Conservation (phyloP, 2,113 vertebrate species). For the Holacanthus passer region DNA sequence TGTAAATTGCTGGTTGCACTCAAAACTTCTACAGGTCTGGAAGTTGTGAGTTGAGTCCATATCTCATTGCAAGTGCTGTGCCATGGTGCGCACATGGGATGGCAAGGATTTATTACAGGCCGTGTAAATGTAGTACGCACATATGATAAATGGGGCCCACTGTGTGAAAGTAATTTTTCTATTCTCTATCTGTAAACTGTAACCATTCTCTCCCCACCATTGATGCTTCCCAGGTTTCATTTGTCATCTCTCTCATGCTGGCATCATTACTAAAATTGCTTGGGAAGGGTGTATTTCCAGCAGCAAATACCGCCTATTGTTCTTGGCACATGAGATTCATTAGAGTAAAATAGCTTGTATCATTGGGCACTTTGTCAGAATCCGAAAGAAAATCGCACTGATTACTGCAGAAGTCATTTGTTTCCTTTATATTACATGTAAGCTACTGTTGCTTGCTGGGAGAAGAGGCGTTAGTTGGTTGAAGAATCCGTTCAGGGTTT, state of each 20-base stretch:
- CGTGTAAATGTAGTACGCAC: not conserved
- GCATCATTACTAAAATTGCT: constrained; percentile 36
- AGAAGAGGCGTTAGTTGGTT: not conserved
- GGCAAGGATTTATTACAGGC: not conserved
- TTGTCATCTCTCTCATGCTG: constrained; percentile 33
- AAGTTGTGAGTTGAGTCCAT: not conserved
- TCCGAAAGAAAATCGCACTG: constrained; percentile 23
- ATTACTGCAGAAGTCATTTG: constrained; percentile 11
- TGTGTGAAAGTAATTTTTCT: constrained; percentile 27
- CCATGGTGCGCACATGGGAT: not conserved
- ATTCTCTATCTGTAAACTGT: constrained; percentile 25
- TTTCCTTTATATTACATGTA: not conserved
- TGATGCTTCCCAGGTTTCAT: no score
- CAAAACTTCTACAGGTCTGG: not conserved
- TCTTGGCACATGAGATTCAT: constrained; percentile 46
- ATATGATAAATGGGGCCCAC: constrained; percentile 6
- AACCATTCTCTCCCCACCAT: constrained; percentile 23
- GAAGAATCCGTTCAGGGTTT: constrained; percentile 2
- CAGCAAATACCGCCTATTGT: constrained; percentile 31
- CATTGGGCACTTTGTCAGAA: constrained; percentile 45
- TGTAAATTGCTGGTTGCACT: not conserved
- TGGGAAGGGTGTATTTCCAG: constrained; percentile 21
- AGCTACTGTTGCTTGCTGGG: not conserved
- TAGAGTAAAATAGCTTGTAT: constrained; percentile 46
- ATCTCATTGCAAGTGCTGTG: constrained; percentile 3